Conservation (phyloP, 2,888 invertebrate species). For the Andrena bicolor region DNA sequence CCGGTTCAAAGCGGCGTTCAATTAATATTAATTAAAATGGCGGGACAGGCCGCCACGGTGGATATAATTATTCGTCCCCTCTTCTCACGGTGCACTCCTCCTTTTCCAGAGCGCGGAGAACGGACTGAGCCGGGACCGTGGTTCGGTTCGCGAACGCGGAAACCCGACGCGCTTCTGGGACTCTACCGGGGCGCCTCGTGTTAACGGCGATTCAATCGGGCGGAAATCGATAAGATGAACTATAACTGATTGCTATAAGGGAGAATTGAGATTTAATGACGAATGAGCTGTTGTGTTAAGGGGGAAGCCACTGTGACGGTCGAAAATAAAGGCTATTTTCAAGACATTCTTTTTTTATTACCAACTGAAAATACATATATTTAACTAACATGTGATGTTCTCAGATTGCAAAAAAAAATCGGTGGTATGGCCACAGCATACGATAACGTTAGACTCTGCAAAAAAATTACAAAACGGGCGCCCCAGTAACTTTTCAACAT, state of each 20-base stretch:
- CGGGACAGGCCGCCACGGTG: slow-evolving; percentile 59
- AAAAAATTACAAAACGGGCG: no score
- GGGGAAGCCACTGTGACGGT: no score
- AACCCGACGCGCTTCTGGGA: not conserved
- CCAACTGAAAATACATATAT: no score
- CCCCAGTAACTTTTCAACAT: no score
- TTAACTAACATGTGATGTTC: no score
- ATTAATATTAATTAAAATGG: slow-evolving; percentile 82
- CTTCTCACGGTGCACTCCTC: not conserved
- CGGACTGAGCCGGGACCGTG: not conserved
- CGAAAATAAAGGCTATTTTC: no score
- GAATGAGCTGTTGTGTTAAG: no score
- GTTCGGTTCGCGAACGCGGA: slow-evolving; percentile 2
- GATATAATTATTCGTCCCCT: slow-evolving; percentile 65
- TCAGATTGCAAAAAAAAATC: no score
- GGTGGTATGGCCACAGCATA: no score
- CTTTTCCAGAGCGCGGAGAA: not conserved
- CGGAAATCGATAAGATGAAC: not conserved
- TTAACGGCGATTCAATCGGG: not conserved
- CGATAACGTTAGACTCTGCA: no score
- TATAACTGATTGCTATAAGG: not conserved
- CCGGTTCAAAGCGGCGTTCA: slow-evolving; percentile 75
- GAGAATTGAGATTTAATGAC: no score
- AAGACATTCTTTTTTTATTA: no score
- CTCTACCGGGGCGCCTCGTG: not conserved